Evolutionary conservation across 2,113 vertebrate species (phyloP).

Genomic region (Hemicordylus capensis): DNA sequence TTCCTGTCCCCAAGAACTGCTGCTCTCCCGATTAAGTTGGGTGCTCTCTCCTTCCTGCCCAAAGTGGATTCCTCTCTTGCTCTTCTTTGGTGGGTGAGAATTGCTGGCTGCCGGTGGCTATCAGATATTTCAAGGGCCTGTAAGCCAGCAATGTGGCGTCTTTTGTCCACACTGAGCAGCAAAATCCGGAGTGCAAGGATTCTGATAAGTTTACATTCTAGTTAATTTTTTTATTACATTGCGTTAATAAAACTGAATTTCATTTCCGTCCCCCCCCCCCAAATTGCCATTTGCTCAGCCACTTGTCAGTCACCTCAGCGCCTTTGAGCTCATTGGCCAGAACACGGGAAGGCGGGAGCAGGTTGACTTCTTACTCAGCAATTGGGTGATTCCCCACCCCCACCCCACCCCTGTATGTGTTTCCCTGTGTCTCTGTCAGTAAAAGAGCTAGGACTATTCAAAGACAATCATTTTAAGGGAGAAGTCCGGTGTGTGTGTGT

Average conservation of each 20-base stretch:
- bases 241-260: too few species aligned
- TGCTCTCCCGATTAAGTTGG: not conserved
- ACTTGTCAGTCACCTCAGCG: not conserved
- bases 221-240: too few species aligned
- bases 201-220: too few species aligned
- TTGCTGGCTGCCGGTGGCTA: not conserved
- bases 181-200: not conserved
- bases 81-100: not conserved
- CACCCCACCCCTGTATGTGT: not conserved
- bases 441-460: not conserved
- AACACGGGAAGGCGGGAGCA: not conserved
- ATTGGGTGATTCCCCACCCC: not conserved
- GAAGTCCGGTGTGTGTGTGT: too few species aligned
- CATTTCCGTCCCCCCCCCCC: too few species aligned
- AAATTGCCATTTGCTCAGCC: not conserved
- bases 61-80: not conserved
- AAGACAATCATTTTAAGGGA: not conserved
- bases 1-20: not conserved
- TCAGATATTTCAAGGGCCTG: too few species aligned
- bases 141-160: too few species aligned
- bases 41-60: not conserved
- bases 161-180: not conserved
- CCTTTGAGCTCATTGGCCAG: not conserved
- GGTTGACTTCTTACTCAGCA: not conserved
- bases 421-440: not conserved